Evolutionary conservation across 2,888 invertebrate species (phyloP).

Genomic region (Eupithecia subumbrata): DNA sequence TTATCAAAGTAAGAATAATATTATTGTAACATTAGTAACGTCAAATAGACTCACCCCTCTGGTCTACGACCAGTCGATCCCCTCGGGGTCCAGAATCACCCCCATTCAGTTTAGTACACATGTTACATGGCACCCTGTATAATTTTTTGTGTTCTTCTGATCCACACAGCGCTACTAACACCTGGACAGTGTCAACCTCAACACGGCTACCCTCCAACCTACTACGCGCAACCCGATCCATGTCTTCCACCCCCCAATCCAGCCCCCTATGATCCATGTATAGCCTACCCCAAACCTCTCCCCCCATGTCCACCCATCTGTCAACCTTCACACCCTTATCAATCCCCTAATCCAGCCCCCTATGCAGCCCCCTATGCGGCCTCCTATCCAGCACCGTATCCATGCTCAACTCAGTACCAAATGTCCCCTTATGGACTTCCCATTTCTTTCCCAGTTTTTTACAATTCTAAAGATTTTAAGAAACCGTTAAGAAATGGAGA

Average conservation of each 20-base stretch:
- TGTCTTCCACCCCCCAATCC: neutral
- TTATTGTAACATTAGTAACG: no score
- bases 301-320: neutral
- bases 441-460: neutral
- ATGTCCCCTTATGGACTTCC: neutral
- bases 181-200: neutral
- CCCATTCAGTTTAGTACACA: no score
- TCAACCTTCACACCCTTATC: neutral
- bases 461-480: neutral
- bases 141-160: no score
- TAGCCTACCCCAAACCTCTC: neutral
- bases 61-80: no score
- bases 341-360: neutral
- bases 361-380: neutral
- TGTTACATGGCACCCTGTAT: no score
- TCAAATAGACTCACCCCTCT: no score
- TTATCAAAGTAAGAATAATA: no score
- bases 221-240: neutral
- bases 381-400: neutral
- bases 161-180: neutral
- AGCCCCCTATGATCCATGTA: neutral
- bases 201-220: neutral
- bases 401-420: neutral
- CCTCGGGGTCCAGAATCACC: no score
- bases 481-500: neutral